Base-by-base conservation (phyloP, 2,888 invertebrate species). In the Chydorus sphaericus region DNA sequence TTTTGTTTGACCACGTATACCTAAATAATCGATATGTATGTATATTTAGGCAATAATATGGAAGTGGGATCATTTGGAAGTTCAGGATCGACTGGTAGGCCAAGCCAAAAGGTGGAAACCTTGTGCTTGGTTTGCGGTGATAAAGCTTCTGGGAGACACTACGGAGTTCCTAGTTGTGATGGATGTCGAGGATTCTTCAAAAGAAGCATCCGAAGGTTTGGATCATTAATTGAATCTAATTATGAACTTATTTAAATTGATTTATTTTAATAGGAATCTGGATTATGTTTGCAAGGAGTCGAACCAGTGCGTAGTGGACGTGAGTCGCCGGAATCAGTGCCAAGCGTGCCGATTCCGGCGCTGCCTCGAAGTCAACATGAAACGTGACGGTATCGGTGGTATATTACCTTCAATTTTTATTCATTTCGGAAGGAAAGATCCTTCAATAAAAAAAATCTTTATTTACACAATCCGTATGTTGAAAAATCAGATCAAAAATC, bases 121-220 rank as follows among this genome's bases (percentile, higher is more conserved):
- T 69, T 84, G 55, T 91, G 91, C 67, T 80, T 84, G 59, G 90
- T 92, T 14, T 91, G 91, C 67, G 91, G 91, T 0, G 91, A 91
- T 73, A 82, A 83, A 68, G 83, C 85, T 8, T 78, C 78, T 38
- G 71, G 72, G 6, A 90, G 90, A 66, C 91, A 91, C 71, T 91
- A 91, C 69, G 91, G 91, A 0, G 90, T 90, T 5, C 80, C 88
- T 0, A 86, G 86, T 52, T 91, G 90, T 69, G 86, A 86, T 68
- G 86, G 85, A 33, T 92, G 91, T 68, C 75, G 93, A 53, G 93
- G 93, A 4, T 93, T 94, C 74, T 94, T 94, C 75, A 94, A 93
- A 70, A 74, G 92, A 62, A 88, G 88, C 66, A 90, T 93, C 63
- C 76, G 93, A 67, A 79, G 86, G 85, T 64, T 62, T 57, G 10